These are phyloP conservation scores for Cyrtodaria siliqua DNA, from an alignment of 2,888 invertebrate genomes.

Conservation along the genomic window DNA sequence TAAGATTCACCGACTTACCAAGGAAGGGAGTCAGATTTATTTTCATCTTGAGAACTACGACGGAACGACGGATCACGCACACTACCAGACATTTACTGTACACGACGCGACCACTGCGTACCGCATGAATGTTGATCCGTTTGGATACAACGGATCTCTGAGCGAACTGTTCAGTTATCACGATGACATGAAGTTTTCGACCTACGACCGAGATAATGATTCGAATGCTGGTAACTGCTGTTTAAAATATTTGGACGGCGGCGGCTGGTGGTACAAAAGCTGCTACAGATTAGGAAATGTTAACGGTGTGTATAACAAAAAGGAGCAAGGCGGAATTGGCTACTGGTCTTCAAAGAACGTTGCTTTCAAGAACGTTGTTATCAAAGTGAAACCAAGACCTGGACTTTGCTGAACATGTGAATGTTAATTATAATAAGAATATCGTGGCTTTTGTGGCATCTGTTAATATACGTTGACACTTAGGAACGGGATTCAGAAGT, in stretches of 20 bases:
- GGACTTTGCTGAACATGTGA: constrained; percentile 14
- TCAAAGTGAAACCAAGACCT: constrained; percentile 15
- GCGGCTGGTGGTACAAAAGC: constrained; percentile 37
- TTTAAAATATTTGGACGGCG: not conserved
- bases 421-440: not conserved
- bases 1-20: constrained; percentile 47
- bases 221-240: constrained; percentile 4
- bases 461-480: no score
- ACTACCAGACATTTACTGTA: constrained; percentile 48
- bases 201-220: constrained; percentile 52
- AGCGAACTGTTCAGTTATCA: constrained; percentile 37
- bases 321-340: constrained; percentile 25
- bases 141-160: constrained; percentile 85
- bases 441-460: no score
- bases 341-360: constrained; percentile 5
- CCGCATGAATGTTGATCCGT: constrained; percentile 68
- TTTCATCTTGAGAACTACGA: constrained; percentile 46
- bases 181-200: constrained; percentile 45
- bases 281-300: constrained; percentile 36
- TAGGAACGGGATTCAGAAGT: no score
- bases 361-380: constrained; percentile 3
- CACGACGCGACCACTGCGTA: constrained; percentile 39
- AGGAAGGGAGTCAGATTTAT: constrained; percentile 39
- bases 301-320: constrained; percentile 45
- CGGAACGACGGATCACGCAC: constrained; percentile 28